Base-by-base conservation (phyloP, 2,797 vertebrate genomes). In the Silurus aristotelis region DNA sequence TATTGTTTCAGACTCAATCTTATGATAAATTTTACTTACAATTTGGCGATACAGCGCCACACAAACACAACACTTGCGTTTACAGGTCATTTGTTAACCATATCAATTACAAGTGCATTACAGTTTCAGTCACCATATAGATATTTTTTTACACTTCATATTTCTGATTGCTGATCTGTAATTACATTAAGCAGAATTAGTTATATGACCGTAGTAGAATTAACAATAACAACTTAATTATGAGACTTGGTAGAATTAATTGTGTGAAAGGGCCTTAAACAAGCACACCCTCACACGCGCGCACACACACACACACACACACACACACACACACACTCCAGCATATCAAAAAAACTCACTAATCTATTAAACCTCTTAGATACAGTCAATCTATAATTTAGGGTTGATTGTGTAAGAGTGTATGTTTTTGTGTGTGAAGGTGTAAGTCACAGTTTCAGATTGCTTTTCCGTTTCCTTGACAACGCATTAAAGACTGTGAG, bases 1-100 rank as follows among this genome's bases (percentile, higher is more conserved):
- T 43, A 78, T 67, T 80, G 1, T 17, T 67, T 67, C 19, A 66
- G 1, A 80, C 52, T 27, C n/a, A 0, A 66, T 27, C 31, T 19
- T 56, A 56, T 56, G 58, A 77, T 77, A 77, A 58, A 77, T 77
- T 60, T 12, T 46, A 46, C 19, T 46, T 68, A 72, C 46, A 48
- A 6, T 20, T 73, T 46, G 4, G 61, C 14, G 3, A 27, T 66
- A 25, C n/a, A 27, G 63, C 61, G 19, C 13, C 15, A 80, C 9
- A 48, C 17, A 63, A 38, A 38, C 38, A 76, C 20, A 52, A 13
- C 52, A 52, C 55, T 38, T 58, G 19, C 22, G 10, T 78, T 56
- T 78, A 78, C 20, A 38, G 31, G 19, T 43, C 31, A 14, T 61
- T 78, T 20, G 2, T 78, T 6, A 61, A n/a, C 19, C 7, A 78